phyloP scores from a whole-genome alignment of 2,888 invertebrate genomes.

The Marronus borbonicus region DNA sequence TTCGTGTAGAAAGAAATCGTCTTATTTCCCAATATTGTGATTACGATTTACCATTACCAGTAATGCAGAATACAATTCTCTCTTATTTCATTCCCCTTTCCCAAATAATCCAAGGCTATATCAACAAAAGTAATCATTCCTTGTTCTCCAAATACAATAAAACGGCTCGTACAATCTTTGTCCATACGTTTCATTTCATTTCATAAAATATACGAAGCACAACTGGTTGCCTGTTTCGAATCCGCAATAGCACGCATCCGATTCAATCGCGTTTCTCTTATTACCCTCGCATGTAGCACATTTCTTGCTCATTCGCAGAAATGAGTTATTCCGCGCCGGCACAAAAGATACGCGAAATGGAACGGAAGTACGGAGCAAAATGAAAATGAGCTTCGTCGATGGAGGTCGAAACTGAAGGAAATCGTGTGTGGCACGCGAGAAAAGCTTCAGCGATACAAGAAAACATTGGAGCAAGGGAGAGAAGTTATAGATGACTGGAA shows the following conservation, averaged over 20 bases:
- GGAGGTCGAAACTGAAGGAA: neutral
- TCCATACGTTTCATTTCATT: too few species aligned
- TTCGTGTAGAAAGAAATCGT: too few species aligned
- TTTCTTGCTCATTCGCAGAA: neutral
- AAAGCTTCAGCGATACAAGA: neutral
- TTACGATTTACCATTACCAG: too few species aligned
- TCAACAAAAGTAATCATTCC: too few species aligned
- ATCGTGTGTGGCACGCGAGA: slow-evolving; percentile 14
- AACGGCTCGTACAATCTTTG: too few species aligned
- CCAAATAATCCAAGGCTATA: too few species aligned
- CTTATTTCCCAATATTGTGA: too few species aligned
- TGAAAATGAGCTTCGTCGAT: slow-evolving; percentile 10
- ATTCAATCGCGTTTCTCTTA: slow-evolving; percentile 4
- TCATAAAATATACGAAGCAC: neutral
- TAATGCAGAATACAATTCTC: too few species aligned
- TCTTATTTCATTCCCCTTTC: too few species aligned
- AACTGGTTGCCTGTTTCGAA: slow-evolving; percentile 3
- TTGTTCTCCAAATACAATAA: too few species aligned
- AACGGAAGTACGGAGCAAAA: neutral
- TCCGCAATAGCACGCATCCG: neutral
- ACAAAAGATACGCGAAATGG: slow-evolving; percentile 10
- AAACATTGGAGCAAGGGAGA: neutral
- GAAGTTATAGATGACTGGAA: neutral
- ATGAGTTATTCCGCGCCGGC: neutral
- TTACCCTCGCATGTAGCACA: neutral